Percentiles rank a stretch among this genome's conserved stretches.
These are phyloP conservation scores for Mayetiola destructor DNA, from an alignment of 2,888 invertebrate genomes.

Conservation along the genomic window DNA sequence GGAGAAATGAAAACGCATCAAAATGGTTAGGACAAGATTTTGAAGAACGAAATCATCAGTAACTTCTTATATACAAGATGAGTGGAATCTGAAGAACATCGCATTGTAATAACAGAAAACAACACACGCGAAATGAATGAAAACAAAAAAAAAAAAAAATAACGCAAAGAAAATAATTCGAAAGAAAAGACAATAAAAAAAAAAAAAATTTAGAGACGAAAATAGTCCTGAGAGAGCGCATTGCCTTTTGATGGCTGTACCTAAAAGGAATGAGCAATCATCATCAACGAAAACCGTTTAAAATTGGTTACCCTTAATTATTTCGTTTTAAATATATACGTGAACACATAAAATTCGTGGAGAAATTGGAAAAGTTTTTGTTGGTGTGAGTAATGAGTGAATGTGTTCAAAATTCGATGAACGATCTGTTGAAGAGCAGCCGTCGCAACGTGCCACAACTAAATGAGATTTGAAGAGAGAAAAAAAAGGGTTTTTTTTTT, in stretches of 20 bases:
- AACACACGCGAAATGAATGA: not conserved
- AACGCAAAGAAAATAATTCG: too few relatives aligned
- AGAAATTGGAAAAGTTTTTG: conserved; percentile 5
- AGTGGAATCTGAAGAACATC: not conserved
- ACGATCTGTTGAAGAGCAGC: not conserved
- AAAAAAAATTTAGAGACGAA: not conserved
- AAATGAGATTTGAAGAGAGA: not conserved
- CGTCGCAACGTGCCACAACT: not conserved
- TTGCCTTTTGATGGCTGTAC: not conserved
- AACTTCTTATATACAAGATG: not conserved
- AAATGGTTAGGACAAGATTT: too few relatives aligned
- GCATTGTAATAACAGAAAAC: not conserved
- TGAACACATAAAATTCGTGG: not conserved
- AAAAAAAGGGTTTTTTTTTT: conserved; percentile 1
- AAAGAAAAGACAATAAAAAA: too few relatives aligned
- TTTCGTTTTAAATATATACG: conserved; percentile 10
- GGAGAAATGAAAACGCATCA: too few relatives aligned
- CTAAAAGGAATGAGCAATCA: conserved; percentile 8
- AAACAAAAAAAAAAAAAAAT: too few relatives aligned
- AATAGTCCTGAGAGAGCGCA: not conserved
- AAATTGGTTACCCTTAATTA: conserved; percentile 13
- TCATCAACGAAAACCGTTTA: conserved; percentile 9
- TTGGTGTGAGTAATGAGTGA: not conserved
- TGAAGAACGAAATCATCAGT: too few relatives aligned
- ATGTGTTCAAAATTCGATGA: too few relatives aligned